Conservation (phyloP, 2,113 vertebrate genomes). For the Crotalus tigris region DNA sequence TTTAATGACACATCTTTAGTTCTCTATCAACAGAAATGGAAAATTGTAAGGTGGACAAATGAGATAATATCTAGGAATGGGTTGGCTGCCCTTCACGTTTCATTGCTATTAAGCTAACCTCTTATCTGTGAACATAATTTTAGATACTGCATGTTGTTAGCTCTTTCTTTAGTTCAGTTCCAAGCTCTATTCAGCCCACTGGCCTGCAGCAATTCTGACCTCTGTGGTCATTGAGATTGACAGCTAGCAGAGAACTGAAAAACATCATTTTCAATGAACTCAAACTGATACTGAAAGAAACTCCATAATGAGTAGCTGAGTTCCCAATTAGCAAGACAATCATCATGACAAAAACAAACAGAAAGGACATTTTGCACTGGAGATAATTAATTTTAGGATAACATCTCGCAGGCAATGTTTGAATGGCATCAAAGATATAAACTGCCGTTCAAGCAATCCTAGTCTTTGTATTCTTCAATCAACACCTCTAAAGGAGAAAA, state of each 20-base stretch:
- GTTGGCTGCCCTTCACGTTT: not conserved
- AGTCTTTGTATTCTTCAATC: constrained; percentile 27
- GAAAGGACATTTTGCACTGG: constrained; percentile 7
- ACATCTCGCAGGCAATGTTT: constrained; percentile 35
- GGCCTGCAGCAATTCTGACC: constrained; percentile 35
- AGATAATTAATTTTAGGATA: constrained; percentile 49
- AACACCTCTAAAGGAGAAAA: constrained; percentile 14
- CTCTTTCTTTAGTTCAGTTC: not conserved
- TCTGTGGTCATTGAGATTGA: constrained; percentile 25
- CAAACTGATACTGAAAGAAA: not conserved
- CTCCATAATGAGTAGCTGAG: constrained; percentile 37
- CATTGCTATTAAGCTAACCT: constrained; percentile 1
- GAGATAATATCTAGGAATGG: not conserved
- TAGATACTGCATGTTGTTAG: constrained; percentile 28
- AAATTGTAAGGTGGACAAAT: not conserved
- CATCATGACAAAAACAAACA: constrained; percentile 33
- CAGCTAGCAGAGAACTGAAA: constrained; percentile 32
- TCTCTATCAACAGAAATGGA: not conserved
- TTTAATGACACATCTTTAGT: not conserved
- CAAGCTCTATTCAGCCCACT: accelerated
- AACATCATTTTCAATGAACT: not conserved
- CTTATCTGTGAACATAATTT: constrained; percentile 6
- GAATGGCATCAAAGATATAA: constrained; percentile 28
- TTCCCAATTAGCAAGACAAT: constrained; percentile 44
- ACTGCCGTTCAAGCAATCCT: constrained; percentile 34